A percentile compares a stretch with the other conserved stretches of the same genome.
These are phyloP conservation scores for Patiria miniata DNA, from an alignment of 35 echinoderm and acorn worm genomes.

Conservation along the genomic window DNA sequence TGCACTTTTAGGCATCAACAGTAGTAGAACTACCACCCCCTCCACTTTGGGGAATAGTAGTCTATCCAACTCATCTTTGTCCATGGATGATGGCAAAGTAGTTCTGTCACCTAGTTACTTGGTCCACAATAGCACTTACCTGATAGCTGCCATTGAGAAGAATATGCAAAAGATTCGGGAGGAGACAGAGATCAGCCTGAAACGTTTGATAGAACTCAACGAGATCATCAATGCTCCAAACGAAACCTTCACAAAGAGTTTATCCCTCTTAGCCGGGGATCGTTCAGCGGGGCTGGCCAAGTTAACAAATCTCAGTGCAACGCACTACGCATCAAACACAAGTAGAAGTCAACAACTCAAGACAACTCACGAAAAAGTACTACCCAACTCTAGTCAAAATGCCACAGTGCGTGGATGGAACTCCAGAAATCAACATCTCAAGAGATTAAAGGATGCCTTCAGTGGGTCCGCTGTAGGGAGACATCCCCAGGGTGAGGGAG, in stretches of 20 bases:
- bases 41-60: neutral
- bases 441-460: neutral
- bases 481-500: neutral
- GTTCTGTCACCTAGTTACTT: constrained; percentile 1
- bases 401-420: too few species aligned
- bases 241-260: neutral
- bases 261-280: neutral
- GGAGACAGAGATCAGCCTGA: constrained; percentile 84
- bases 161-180: constrained; percentile 86
- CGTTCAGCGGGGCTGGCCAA: constrained; percentile 19
- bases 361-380: neutral
- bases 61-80: neutral
- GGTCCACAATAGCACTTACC: constrained; percentile 59
- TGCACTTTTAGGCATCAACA: constrained; percentile 6
- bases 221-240: constrained; percentile 48
- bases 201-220: constrained; percentile 67
- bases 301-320: neutral
- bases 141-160: constrained; percentile 81
- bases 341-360: neutral
- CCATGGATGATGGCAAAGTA: constrained; percentile 16
- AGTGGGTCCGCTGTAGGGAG: neutral
- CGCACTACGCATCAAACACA: neutral
- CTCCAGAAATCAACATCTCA: neutral
- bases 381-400: neutral
- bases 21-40: constrained; percentile 43